Base-by-base conservation (phyloP, 2,888 invertebrate genomes). In the Amblyjoppa fuscipennis region DNA sequence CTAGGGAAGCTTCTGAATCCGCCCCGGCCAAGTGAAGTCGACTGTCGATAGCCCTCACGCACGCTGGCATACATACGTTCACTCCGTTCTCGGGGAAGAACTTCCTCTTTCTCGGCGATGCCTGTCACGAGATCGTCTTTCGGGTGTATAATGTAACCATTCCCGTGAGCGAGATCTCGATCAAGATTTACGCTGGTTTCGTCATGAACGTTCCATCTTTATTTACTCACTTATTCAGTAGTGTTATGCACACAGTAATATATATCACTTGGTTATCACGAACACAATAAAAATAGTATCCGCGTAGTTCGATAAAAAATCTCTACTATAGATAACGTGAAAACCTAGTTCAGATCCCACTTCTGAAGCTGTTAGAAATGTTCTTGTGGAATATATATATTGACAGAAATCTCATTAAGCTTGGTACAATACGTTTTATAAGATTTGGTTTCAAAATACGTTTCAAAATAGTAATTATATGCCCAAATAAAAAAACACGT, bases 331-430 rank as follows among this genome's bases (percentile, higher is more conserved):
- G n/a, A 3, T 51, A 51, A 16, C n/a, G 16, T 2, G 51, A 51
- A 51, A 51, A 51, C 51, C 16, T n/a, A 51, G 16, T 51, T 51
- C 51, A 51, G 51, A 51, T 51, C 51, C 51, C 51, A 51, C 51
- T 51, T 51, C 51, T 51, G 51, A 51, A 51, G 51, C 51, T 51
- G 51, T 51, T 51, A 51, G 51, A 51, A n/a, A 51, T 51, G 3
- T 51, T 51, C 51, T 51, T 16, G 1, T 1, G 1, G 41, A 41
- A 41, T 41, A 41, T 41, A 41, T 9, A 38, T 31, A 31, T 31
- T 31, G 28, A 31, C 28, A 3, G 28, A 31, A 31, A 1, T 31
- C 28, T 1, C 28, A 38, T 2, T 38, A 7, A 0, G 5, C 4
- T 4, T 31, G 3, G 28, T 31, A 31, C 28, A 31, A 31, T 31